Base-by-base conservation (phyloP, 2,888 invertebrate species). In the Muschampia plurimacula region DNA sequence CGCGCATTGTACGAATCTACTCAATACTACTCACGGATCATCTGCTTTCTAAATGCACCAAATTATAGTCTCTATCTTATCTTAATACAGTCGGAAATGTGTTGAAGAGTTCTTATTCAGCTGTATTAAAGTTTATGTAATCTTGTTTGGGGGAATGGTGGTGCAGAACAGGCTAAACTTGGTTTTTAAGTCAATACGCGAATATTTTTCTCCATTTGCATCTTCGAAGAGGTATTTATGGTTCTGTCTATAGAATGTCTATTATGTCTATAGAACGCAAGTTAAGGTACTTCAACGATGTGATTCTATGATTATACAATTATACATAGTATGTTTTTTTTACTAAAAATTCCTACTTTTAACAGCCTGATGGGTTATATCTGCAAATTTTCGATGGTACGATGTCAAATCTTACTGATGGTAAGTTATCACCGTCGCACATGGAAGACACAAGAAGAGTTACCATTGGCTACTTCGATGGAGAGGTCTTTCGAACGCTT, bases 31-130 rank as follows among this genome's bases (percentile, higher is more conserved):
- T 39, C 63, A 68, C 52, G 13, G 66, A 71, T 66, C 70, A 70
- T 55, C 70, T 69, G 63, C 52, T 63, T 32, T 65, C 64, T 46
- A 15, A 15, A 60, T 41, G 22, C 55, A 65, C 10, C 22, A 22
- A 49, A 71, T 10, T 65, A 59, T 60, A 36, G 32, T 49, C 59
- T 44, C 49, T 22, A 66, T 66, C 59, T 65, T 9, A 71, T 60
- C 59, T 36, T 39, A 60, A 71, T 71, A 66, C 22, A 60, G 59
- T 36, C 57, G 15, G 49, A 71, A 66, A 65, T 71, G 22, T 32
- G 32, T 32, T 59, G 59, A 59, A 8, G 7, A 7, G 22, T 9
- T 22, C 15, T 55, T 55, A 55, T 55, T 55, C 55, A 55, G 22
- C 12, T 57, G 22, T 57, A 5, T 28, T 28, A 2, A 6, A 49